Evolutionary conservation across 1,140 invertebrate genomes (phyloP).

Genomic region (Hestina assimilis): DNA sequence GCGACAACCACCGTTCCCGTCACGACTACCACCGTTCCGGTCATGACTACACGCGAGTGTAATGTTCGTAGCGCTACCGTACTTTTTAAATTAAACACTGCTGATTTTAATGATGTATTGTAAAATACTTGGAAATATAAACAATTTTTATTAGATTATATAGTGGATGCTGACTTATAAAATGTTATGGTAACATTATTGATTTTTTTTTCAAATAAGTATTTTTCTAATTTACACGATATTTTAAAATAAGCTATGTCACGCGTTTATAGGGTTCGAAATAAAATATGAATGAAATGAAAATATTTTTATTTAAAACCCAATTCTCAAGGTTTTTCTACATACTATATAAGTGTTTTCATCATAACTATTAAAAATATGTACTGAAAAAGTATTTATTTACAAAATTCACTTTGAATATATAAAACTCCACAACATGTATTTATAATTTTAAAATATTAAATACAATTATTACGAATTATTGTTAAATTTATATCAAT

Average conservation of each 20-base stretch:
- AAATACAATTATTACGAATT: no score
- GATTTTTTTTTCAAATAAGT: not conserved
- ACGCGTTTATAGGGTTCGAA: conserved; percentile 17
- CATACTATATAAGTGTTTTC: not conserved
- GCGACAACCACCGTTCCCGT: conserved; percentile 1
- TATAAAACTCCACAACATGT: conserved; percentile 7
- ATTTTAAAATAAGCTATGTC: conserved; percentile 21
- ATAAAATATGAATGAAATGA: conserved; percentile 18
- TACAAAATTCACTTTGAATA: conserved; percentile 4
- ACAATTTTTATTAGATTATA: not conserved
- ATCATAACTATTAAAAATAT: not conserved
- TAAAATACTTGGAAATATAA: not conserved
- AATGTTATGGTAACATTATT: no score
- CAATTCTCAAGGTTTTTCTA: not conserved
- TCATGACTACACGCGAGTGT: conserved; percentile 1
- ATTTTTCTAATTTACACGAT: conserved; percentile 18
- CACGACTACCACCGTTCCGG: not conserved
- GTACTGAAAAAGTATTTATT: not conserved
- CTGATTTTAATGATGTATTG: no score
- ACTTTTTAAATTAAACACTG: not conserved
- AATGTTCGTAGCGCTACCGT: not conserved
- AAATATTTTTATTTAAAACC: conserved; percentile 17
- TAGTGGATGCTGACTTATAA: no score
- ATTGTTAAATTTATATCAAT: no score
- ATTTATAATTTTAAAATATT: conserved; percentile 7